Evolutionary conservation across 2,113 vertebrate species (phyloP), one percentile per base, ranked within the genome.

Genomic region (Colistium nudipinnis): DNA sequence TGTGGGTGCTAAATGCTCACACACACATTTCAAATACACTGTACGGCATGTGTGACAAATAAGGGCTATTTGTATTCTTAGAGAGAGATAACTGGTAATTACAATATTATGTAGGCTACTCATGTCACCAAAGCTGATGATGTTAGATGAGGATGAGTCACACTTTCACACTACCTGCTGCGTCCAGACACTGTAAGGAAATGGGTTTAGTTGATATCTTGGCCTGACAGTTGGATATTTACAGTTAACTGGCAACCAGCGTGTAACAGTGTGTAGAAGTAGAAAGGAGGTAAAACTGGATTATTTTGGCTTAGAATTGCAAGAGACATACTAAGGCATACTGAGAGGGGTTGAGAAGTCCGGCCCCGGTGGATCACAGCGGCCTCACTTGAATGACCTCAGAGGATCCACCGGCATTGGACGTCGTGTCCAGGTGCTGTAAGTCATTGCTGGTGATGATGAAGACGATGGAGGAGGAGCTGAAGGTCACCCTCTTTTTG

Each of bases 401-500:
- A 0, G 89, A 70, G 4, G 78, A 75, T 6, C 16, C 67, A 13
- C 67, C 41, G 7, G 71, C 67, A 81, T 89, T 92, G 68, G 89
- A 90, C 52, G 76, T 84, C 27, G 93, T 73, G 4, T 93, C 93
- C 22, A 91, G 69, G 27, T 94, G 87, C 4, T 90, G 81, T 7
- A 93, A 78, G 56, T 97, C 94, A 41, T 96, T 91, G 70, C 90
- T 94, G 75, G 94, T 91, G 74, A 98, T 96, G 80, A 98, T 94
- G 87, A 97, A 98, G 73, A 97, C 94, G 0, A 98, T 91, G 28
- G 96, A 98, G 31, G 96, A 98, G 49, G 94, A 94, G 81, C 91
- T 98, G 78, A 98, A 98, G 56, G 94, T 96, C 81, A 97, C 95
- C 90, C 93, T 96, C 91, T 96, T 97, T 83, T 98, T 98, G 66